Evolutionary conservation across 2,797 vertebrate genomes (phyloP).

Genomic region (Melopsittacus undulatus): DNA sequence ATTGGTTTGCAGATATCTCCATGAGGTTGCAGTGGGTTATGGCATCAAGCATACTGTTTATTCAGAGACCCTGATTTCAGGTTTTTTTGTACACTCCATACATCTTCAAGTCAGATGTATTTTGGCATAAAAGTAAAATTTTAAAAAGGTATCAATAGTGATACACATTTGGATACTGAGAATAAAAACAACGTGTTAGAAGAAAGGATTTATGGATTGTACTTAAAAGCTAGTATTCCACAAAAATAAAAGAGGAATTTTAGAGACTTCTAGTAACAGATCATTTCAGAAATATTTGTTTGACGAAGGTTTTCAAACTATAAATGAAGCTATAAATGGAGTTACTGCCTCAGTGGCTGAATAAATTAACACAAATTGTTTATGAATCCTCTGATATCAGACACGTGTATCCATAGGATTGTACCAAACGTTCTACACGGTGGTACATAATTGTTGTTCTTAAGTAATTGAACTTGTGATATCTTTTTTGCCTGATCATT

Average conservation of each 20-base stretch:
- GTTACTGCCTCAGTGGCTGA: not conserved
- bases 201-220: not conserved
- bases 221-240: not conserved
- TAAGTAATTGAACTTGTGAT: not conserved
- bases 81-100: not conserved
- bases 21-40: not conserved
- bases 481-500: not conserved
- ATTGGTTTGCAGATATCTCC: not conserved
- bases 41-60: not conserved
- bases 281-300: not conserved
- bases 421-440: not conserved
- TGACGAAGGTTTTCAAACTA: not conserved
- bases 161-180: not conserved
- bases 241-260: not conserved
- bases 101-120: not conserved
- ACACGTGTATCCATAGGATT: not conserved
- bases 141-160: not conserved
- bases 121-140: not conserved
- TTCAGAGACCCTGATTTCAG: not conserved
- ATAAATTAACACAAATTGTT: not conserved
- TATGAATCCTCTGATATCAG: not conserved
- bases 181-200: not conserved
- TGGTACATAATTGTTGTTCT: not conserved
- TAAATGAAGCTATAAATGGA: not conserved
- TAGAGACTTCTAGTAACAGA: not conserved